These are phyloP conservation scores for Aphyosemion australe DNA, from an alignment of 2,113 vertebrate species.

Conservation along the genomic window DNA sequence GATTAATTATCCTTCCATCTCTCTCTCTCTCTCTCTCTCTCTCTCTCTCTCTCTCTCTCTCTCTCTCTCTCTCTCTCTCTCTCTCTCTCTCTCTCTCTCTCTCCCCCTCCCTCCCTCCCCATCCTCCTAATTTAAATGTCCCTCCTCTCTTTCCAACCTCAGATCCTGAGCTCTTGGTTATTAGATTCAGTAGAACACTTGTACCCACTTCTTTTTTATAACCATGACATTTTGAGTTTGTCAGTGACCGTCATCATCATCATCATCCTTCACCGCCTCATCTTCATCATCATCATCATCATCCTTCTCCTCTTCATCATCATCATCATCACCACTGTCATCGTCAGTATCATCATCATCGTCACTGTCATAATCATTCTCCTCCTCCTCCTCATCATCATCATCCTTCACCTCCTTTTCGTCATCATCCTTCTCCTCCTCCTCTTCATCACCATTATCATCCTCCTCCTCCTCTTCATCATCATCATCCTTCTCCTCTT, in stretches of 20 bases:
- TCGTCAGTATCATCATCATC: too few relatives aligned
- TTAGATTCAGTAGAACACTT: constrained; percentile 9
- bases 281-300: too few relatives aligned
- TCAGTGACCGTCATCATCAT: constrained; percentile 47
- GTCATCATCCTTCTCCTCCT: too few relatives aligned
- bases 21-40: constrained; percentile 15
- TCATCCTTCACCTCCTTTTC: too few relatives aligned
- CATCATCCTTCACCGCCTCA: background rate
- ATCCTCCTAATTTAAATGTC: constrained; percentile 44
- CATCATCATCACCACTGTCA: too few relatives aligned
- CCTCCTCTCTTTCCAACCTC: constrained; percentile 3
- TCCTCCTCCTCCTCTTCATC: too few relatives aligned
- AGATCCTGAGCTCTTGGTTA: constrained; percentile 9
- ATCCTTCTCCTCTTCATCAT: too few relatives aligned
- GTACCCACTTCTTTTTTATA: background rate
- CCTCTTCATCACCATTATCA: too few relatives aligned
- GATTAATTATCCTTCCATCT: constrained; percentile 54
- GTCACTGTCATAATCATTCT: too few relatives aligned
- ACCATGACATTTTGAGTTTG: constrained; percentile 12
- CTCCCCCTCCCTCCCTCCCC: too few relatives aligned
- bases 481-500: too few relatives aligned
- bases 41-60: constrained; percentile 22
- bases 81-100: constrained; percentile 15
- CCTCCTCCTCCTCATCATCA: too few relatives aligned
- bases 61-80: constrained; percentile 18